Evolutionary conservation across 2,113 vertebrate species (phyloP), one percentile per base, ranked within the genome.

Genomic region (Dipodomys stephensi): DNA sequence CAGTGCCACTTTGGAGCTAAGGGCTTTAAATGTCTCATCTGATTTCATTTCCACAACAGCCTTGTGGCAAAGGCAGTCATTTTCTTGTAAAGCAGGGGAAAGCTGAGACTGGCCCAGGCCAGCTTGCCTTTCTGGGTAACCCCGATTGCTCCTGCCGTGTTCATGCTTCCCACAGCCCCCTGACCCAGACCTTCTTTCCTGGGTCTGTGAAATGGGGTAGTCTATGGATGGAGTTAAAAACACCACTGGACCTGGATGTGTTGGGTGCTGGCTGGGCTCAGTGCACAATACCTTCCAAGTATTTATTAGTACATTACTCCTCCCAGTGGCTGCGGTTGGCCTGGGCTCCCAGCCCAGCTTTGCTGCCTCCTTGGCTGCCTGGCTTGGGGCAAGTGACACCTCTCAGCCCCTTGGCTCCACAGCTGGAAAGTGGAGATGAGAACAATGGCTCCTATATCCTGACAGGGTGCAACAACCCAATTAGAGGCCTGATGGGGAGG

Each of bases 261-360:
- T 1, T 18, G 0, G 39, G 64, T 23, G 18, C 53, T 16, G 0
- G 87, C 78, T n/a, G 44, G 60, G 25, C 49, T 87, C 83, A 10
- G 32, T 1, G 20, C 27, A 23, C 57, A 39, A 19, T 19, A 72
- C 39, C 79, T 82, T 87, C 92, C 90, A 93, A 79, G 90, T 49
- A 49, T 82, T 94, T 81, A 86, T 73, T 71, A 91, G 68, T 18
- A 10, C 25, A 83, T 91, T 46, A 39, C 79, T 83, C 82, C 92
- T 90, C 69, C 57, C 2, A 9, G 87, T 62, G 93, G 94, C 83
- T 35, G 83, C 0, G 15, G 89, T 88, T 60, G 28, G 83, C 91
- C 80, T 77, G 91, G 91, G 96, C 95, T 11, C 7, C 30, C 35
- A 46, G 49, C 93, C 95, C 64, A 28, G 76, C 89, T 74, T 25